These are phyloP conservation scores for Emydocephalus ijimae DNA, from an alignment of 2,113 vertebrate species.

Conservation along the genomic window DNA sequence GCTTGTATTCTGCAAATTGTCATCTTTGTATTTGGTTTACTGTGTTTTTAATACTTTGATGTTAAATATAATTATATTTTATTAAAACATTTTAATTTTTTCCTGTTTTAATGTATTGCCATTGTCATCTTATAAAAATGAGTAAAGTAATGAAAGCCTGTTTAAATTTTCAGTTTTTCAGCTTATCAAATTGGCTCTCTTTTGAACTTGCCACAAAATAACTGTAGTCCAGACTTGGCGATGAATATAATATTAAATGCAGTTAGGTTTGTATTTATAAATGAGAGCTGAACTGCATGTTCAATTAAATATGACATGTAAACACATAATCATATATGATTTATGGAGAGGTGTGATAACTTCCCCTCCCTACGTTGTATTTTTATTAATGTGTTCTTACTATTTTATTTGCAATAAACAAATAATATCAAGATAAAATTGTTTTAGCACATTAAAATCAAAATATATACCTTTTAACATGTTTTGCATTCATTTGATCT, in stretches of 20 bases:
- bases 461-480: neutral
- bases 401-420: neutral
- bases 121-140: neutral
- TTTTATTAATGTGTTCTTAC: neutral
- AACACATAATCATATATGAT: neutral
- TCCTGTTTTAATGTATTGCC: neutral
- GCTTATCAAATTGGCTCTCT: neutral
- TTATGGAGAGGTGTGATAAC: neutral
- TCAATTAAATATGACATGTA: neutral
- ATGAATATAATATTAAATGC: neutral
- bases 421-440: neutral
- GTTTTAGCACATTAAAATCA: neutral
- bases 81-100: neutral
- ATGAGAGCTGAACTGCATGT: neutral
- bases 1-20: neutral
- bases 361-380: neutral
- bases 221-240: neutral
- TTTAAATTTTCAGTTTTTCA: neutral
- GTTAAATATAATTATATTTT: neutral
- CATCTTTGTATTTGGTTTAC: neutral
- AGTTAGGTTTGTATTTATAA: neutral
- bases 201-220: neutral
- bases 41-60: neutral
- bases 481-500: neutral
- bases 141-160: neutral